Base-by-base conservation (phyloP, 2,797 vertebrate species). In the Sus cebifrons region DNA sequence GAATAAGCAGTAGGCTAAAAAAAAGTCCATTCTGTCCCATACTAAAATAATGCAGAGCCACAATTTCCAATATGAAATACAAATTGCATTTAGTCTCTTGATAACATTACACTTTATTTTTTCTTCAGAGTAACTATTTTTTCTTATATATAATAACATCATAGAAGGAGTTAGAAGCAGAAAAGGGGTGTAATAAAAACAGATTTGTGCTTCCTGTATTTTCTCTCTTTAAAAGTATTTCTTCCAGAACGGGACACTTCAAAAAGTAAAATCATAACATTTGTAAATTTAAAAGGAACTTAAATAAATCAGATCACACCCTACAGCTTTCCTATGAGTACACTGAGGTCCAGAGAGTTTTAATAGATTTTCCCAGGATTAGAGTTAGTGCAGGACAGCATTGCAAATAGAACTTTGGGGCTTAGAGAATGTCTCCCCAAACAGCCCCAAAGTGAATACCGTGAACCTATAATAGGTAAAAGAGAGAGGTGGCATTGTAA, bases 151-250 rank as follows among this genome's bases (percentile, higher is more conserved):
- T 78, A 78, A 56, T 62, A 64, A 65, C 32, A 3, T 15, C 44
- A 79, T 36, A 64, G 17, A 77, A 77, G 21, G 14, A 70, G 64
- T 56, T 49, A 49, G 44, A 49, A 49, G 44, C 44, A 49, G 10
- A 85, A 71, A 6, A 84, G 64, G 27, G 2, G 7, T 54, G 4
- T 77, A 77, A 64, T 87, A 83, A 40, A 49, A 71, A 54, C n/a
- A 27, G 12, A 68, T 75, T 44, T 56, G 56, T 74, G 8, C 13
- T 81, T 13, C 14, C 62, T 18, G 21, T 54, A 56, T 65, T 65
- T 82, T 70, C 40, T 86, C 86, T 60, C 58, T 86, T 88, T 68
- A 44, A 58, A 71, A 81, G 0, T 60, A 18, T 92, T 71, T 92
- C 20, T 89, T 78, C n/a, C 10, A 68, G 10, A 67, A 44, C 0